Evolutionary conservation across 2,888 invertebrate species (phyloP).

Genomic region (Hypomecis punctinalis): DNA sequence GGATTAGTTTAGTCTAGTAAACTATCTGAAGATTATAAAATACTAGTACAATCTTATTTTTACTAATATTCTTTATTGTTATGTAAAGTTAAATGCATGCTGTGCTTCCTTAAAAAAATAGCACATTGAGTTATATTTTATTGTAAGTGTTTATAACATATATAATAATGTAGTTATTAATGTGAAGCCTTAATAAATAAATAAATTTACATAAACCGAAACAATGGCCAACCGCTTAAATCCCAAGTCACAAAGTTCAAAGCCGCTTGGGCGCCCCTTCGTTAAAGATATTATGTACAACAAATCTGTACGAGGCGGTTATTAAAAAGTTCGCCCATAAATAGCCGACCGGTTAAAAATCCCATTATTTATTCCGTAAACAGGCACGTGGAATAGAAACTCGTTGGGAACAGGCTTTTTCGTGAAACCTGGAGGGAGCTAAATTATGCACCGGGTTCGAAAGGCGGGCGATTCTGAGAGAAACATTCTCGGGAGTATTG

Average conservation of each 20-base stretch:
- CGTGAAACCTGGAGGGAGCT: conserved; percentile 28
- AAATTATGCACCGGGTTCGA: conserved; percentile 38
- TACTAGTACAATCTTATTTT: too few species aligned
- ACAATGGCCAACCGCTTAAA: conserved; percentile 6
- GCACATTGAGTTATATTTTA: too few species aligned
- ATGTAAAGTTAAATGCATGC: too few species aligned
- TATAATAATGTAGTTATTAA: too few species aligned
- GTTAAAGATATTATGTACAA: conserved; percentile 18
- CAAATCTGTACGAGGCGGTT: conserved; percentile 21
- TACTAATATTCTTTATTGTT: too few species aligned
- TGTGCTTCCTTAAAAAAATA: too few species aligned
- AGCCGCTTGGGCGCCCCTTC: conserved; percentile 9
- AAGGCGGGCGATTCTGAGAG: conserved; percentile 25
- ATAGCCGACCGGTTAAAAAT: conserved; percentile 34
- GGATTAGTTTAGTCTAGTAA: too few species aligned
- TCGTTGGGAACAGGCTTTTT: conserved; percentile 25
- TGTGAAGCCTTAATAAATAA: too few species aligned
- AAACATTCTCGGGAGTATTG: conserved; percentile 32
- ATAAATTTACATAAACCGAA: background rate
- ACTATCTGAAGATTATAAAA: too few species aligned
- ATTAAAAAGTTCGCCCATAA: conserved; percentile 38
- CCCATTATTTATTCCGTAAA: conserved; percentile 38
- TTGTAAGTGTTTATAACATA: too few species aligned
- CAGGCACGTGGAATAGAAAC: conserved; percentile 23
- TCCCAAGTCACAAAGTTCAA: conserved; percentile 10